Conservation (phyloP, 2,113 vertebrate species). For the Apodemus sylvaticus region DNA sequence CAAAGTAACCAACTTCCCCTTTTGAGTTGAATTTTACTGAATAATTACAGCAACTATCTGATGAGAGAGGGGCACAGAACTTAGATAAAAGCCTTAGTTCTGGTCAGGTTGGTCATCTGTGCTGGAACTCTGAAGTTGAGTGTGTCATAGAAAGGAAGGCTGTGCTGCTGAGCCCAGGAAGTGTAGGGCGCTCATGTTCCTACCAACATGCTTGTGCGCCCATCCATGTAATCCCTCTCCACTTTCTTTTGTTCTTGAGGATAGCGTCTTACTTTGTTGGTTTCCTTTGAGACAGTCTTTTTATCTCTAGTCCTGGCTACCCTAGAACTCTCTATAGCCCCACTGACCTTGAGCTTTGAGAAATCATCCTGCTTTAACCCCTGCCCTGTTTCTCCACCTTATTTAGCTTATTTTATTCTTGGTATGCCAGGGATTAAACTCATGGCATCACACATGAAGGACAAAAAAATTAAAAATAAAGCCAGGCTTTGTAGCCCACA, state of each 20-base stretch:
- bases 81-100: slow-evolving; percentile 20
- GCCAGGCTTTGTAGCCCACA: not conserved
- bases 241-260: not conserved
- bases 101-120: not conserved
- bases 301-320: not conserved
- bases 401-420: not conserved
- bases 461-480: not conserved
- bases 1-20: not conserved
- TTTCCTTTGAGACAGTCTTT: not conserved
- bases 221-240: not conserved
- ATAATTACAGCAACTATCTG: not conserved
- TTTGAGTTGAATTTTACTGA: slow-evolving; percentile 12
- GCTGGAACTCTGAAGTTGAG: not conserved
- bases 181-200: not conserved
- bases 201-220: not conserved
- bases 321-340: not conserved
- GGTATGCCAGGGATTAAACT: not conserved
- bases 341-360: not conserved
- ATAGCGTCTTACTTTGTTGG: not conserved
- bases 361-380: not conserved
- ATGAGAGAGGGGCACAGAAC: not conserved
- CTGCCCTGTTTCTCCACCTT: not conserved
- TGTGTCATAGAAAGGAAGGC: not conserved
- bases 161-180: not conserved
- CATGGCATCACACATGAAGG: not conserved